Percentiles rank a stretch among this genome's conserved stretches.
Evolutionary conservation across 2,888 invertebrate genomes (phyloP).

Genomic region (Oligia fasciuncula): DNA sequence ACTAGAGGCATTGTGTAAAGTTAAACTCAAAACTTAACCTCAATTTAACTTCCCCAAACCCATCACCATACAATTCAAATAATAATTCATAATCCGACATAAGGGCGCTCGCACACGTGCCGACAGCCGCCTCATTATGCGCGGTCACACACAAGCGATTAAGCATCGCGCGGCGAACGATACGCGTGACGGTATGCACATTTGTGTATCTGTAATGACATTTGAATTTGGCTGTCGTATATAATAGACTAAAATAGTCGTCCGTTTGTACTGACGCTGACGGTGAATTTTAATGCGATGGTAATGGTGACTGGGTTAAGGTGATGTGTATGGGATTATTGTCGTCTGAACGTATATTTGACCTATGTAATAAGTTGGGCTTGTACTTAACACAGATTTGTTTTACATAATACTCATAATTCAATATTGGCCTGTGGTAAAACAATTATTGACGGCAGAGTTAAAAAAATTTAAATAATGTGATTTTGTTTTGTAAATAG

Average conservation of each 20-base stretch:
- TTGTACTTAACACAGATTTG: background rate
- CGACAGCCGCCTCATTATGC: conserved; percentile 80
- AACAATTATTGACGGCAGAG: too few relatives aligned
- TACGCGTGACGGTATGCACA: conserved; percentile 70
- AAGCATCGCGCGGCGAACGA: conserved; percentile 67
- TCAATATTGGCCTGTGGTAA: background rate
- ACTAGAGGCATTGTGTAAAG: background rate
- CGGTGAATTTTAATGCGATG: conserved; percentile 59
- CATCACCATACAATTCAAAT: conserved; percentile 42
- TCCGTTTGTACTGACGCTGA: conserved; percentile 49
- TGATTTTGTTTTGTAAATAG: too few relatives aligned
- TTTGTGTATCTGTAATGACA: conserved; percentile 68
- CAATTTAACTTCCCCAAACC: background rate
- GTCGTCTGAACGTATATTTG: background rate
- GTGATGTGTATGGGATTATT: background rate
- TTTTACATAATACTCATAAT: too few relatives aligned
- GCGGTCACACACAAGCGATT: conserved; percentile 80
- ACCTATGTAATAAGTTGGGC: background rate
- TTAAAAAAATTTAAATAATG: too few relatives aligned
- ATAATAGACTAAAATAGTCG: conserved; percentile 69
- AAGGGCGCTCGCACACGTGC: conserved; percentile 74
- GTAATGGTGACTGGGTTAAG: conserved; percentile 26
- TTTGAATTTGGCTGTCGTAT: conserved; percentile 64
- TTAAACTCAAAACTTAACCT: background rate
- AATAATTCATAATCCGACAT: conserved; percentile 74